Evolutionary conservation across 1,140 invertebrate genomes (phyloP).

Genomic region (Cotesia typhae): DNA sequence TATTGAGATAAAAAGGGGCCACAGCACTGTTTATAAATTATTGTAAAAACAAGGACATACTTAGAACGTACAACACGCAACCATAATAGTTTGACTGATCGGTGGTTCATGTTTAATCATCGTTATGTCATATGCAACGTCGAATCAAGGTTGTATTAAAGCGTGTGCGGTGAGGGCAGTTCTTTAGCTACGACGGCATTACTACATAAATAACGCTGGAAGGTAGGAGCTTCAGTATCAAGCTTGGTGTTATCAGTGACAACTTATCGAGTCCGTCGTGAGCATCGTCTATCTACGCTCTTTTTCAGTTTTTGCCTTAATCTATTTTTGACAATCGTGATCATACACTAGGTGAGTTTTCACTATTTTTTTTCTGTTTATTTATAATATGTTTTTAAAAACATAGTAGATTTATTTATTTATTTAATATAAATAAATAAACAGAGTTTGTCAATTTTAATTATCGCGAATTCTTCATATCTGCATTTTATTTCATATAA

Average conservation of each 20-base stretch:
- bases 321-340: background rate
- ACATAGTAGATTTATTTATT: too few relatives aligned
- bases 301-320: slow-evolving; percentile 1
- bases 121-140: slow-evolving; percentile 33
- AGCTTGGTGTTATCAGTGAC: slow-evolving; percentile 31
- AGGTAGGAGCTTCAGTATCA: slow-evolving; percentile 25
- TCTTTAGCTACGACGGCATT: slow-evolving; percentile 24
- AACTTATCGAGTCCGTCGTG: slow-evolving; percentile 26
- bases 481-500: too few relatives aligned
- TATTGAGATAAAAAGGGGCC: background rate
- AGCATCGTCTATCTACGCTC: slow-evolving; percentile 24
- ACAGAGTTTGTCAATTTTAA: background rate
- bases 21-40: background rate
- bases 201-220: slow-evolving; percentile 36
- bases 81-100: slow-evolving; percentile 27
- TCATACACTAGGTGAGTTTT: slow-evolving; percentile 14
- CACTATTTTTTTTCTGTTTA: background rate
- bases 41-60: slow-evolving; percentile 24
- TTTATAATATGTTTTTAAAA: background rate
- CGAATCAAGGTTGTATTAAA: slow-evolving; percentile 29
- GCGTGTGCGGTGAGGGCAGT: slow-evolving; percentile 28
- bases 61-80: slow-evolving; percentile 21
- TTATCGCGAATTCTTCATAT: too few relatives aligned
- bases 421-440: too few relatives aligned
- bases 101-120: slow-evolving; percentile 36